Evolutionary conservation across 2,113 vertebrate species (phyloP).

Genomic region (Ondatra zibethicus): DNA sequence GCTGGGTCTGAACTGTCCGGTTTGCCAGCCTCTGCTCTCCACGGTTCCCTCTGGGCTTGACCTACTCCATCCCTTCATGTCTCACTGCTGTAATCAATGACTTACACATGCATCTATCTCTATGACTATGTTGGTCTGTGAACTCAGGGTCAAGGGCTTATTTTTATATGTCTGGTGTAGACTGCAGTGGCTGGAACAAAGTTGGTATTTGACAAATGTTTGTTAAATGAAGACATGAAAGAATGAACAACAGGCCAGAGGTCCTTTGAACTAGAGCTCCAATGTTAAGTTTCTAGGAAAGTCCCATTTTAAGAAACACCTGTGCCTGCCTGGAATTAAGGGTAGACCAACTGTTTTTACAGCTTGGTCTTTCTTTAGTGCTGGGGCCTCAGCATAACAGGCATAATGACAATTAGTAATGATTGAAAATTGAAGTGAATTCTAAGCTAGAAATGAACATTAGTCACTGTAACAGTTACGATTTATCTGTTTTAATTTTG

Average conservation of each 20-base stretch:
- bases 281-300: conserved; percentile 52
- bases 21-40: background rate
- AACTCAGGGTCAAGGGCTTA: background rate
- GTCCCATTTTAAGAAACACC: conserved; percentile 27
- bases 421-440: background rate
- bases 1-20: background rate
- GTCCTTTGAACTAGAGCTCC: background rate
- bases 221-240: conserved; percentile 26
- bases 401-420: background rate
- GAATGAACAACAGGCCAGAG: background rate
- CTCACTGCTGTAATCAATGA: background rate
- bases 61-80: background rate
- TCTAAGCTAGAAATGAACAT: background rate
- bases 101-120: background rate
- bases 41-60: background rate
- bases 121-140: background rate
- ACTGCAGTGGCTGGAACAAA: background rate
- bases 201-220: background rate
- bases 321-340: background rate
- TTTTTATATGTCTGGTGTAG: background rate
- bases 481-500: background rate
- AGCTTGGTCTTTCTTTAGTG: background rate
- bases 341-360: background rate
- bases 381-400: background rate
- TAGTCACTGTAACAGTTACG: background rate